These are phyloP conservation scores for Athrips mouffetella DNA, from an alignment of 2,888 invertebrate genomes.

Conservation along the genomic window DNA sequence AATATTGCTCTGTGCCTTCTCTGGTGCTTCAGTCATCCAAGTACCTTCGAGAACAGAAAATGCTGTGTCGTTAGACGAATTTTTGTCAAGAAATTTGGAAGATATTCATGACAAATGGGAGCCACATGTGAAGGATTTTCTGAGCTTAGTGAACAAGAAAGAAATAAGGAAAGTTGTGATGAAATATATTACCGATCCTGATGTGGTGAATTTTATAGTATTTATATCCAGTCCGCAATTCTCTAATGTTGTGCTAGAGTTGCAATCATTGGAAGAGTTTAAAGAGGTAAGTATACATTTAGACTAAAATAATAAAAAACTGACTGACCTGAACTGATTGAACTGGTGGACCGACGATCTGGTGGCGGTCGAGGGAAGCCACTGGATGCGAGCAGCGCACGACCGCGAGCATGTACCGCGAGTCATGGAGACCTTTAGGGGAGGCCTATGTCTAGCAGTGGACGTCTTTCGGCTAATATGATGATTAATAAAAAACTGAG, in stretches of 20 bases:
- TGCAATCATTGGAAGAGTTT: slow-evolving; percentile 40
- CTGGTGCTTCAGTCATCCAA: neutral
- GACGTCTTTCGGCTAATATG: too few relatives aligned
- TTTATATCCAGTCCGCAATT: slow-evolving; percentile 37
- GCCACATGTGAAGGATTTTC: slow-evolving; percentile 35
- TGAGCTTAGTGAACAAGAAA: slow-evolving; percentile 35
- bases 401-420: too few relatives aligned
- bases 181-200: slow-evolving; percentile 36
- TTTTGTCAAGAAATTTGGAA: neutral
- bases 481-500: too few relatives aligned
- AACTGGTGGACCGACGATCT: too few relatives aligned
- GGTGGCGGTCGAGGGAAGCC: too few relatives aligned
- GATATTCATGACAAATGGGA: slow-evolving; percentile 24
- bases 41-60: neutral
- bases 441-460: too few relatives aligned
- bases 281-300: slow-evolving; percentile 35
- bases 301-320: too few relatives aligned
- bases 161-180: slow-evolving; percentile 32
- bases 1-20: too few relatives aligned
- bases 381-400: too few relatives aligned
- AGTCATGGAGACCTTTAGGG: too few relatives aligned
- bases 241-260: slow-evolving; percentile 33
- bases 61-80: neutral
- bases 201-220: slow-evolving; percentile 35
- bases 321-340: too few relatives aligned